Evolutionary conservation across 2,888 invertebrate genomes (phyloP).

Genomic region (Arenicola marina): DNA sequence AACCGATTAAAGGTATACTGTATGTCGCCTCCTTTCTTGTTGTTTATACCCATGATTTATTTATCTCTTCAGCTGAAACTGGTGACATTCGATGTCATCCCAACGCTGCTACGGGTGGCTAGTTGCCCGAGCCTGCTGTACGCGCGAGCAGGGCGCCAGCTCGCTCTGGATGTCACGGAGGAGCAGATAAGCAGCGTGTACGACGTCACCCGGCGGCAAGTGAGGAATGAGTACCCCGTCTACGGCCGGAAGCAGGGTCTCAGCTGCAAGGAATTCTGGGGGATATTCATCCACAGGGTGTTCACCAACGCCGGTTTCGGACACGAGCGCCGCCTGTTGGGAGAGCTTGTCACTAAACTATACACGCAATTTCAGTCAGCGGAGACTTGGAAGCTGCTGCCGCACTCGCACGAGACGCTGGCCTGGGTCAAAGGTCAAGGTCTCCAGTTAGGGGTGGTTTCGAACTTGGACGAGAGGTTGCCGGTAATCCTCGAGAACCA

Average conservation of each 20-base stretch:
- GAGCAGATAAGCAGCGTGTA: constrained; percentile 69
- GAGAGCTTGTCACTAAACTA: constrained; percentile 51
- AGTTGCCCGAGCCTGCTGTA: constrained; percentile 77
- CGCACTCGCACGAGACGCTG: constrained; percentile 34
- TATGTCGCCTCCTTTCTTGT: too few species aligned
- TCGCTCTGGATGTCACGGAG: constrained; percentile 70
- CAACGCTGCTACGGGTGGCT: constrained; percentile 77
- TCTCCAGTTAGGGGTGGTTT: constrained; percentile 74
- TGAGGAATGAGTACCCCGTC: constrained; percentile 74
- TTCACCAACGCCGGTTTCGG: constrained; percentile 64
- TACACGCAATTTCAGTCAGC: constrained; percentile 70
- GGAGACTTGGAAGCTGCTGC: constrained; percentile 73
- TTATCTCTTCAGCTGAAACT: too few species aligned
- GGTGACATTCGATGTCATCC: constrained; percentile 87
- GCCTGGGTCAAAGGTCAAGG: constrained; percentile 21
- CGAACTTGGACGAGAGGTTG: constrained; percentile 86
- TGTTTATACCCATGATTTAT: too few species aligned
- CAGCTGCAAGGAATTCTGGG: constrained; percentile 84
- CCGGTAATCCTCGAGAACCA: constrained; percentile 71
- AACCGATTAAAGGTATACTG: too few species aligned
- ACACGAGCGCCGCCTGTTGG: constrained; percentile 35
- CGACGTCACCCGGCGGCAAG: constrained; percentile 40
- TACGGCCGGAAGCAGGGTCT: constrained; percentile 74
- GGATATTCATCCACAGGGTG: constrained; percentile 69
- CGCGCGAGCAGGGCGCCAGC: constrained; percentile 70